Evolutionary conservation across 2,888 invertebrate genomes (phyloP), one percentile per base, ranked within the genome.

Genomic region (Dynastes maya): DNA sequence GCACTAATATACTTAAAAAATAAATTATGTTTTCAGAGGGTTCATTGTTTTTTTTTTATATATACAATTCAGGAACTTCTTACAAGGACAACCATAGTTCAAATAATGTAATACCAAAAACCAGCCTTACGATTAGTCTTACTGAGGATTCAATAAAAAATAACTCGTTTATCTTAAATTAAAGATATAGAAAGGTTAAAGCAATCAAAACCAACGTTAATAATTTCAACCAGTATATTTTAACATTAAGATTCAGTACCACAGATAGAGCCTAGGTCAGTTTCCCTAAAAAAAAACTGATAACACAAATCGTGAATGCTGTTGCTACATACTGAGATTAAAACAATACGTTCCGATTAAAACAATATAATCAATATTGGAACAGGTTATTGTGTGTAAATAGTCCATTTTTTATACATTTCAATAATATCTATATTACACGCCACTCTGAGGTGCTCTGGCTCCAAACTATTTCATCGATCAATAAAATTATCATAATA

Each of bases 181-280:
- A 32, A 32, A 32, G 32, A 32, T 4, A 37, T 22, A 11, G 16
- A 67, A 67, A 16, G 67, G 22, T 49, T 2, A 67, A 67, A 27
- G 2, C 6, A n/a, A 67, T 4, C 5, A 40, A 72, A 72, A 72
- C 16, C 22, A 58, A 45, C 13, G 37, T 9, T 29, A 53, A n/a
- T 72, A 72, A 40, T 72, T 58, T 72, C 58, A 72, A 72, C 72
- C 58, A 72, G 22, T 72, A 58, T 72, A 72, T 58, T 72, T 40
- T 58, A 72, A 72, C 72, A 58, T 72, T 72, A 72, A 72, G 72
- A 58, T 72, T 72, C 72, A 72, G 58, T 72, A 72, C 72, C 72
- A 72, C 58, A 71, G 71, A 71, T 55, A 71, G 55, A 72, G 72
- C 51, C 58, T 72, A 72, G 27, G 4, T 71, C 72, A 58, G 58